Evolutionary conservation across 2,888 invertebrate genomes (phyloP), one percentile per base, ranked within the genome.

Genomic region (Xestia c-nigrum): DNA sequence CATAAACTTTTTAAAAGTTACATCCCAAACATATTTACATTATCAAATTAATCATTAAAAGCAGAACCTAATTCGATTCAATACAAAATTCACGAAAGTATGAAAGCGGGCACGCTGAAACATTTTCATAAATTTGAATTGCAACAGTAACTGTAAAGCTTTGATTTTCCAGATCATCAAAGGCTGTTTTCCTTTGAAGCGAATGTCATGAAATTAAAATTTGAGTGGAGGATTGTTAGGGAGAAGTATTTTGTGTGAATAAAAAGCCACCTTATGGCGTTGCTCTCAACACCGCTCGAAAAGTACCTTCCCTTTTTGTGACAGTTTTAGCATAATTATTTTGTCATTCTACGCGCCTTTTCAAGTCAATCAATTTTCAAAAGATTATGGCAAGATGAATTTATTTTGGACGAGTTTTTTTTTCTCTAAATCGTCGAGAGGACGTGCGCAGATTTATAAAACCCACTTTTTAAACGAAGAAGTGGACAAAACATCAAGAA

Each of bases 81-180:
- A 71, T 73, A 70, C n/a, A 83, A 72, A 38, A 71, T 72, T 64
- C 47, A 80, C 68, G 72, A 78, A 67, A 74, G 21, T 52, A 71
- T 67, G 63, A 52, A 72, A 67, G 64, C 67, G 63, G 52, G 61
- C 52, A 38, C 46, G 38, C n/a, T 50, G 66, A 71, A 72, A 69
- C 50, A 76, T 82, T 87, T 80, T 74, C 79, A 87, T 86, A 85
- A 76, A 87, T 86, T 81, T 83, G 74, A 86, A 85, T 81, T 79
- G 85, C 85, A 82, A 83, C 69, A 55, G 72, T 80, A 24, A 57
- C 55, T 64, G 71, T 66, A 74, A 80, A 68, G 72, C 81, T 83
- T 83, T 82, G 81, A 82, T 79, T 80, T 86, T 74, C 71, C 50
- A 77, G 74, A 81, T 78, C 79, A 79, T 79, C 76, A 78, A 84